Conservation (phyloP, 2,797 vertebrate species). For the Bryconaethiops microstoma region DNA sequence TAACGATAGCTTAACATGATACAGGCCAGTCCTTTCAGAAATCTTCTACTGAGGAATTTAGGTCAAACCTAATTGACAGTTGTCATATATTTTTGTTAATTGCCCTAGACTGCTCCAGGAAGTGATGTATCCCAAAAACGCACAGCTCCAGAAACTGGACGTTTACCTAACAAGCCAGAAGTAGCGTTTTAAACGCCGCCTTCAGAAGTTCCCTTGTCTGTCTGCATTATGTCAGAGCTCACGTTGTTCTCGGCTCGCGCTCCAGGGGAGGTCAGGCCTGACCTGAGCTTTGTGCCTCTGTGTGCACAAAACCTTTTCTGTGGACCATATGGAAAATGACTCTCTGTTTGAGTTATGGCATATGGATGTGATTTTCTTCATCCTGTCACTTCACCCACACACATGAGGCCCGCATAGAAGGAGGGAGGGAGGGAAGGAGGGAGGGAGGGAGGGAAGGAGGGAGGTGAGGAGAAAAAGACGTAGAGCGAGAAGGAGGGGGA, state of each 20-base stretch:
- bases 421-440: constrained; percentile 50
- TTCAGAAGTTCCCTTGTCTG: constrained; percentile 19
- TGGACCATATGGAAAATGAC: constrained; percentile 48
- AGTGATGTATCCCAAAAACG: constrained; percentile 12
- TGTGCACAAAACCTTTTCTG: constrained; percentile 25
- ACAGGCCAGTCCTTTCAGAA: too few relatives aligned
- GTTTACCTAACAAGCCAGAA: constrained; percentile 16
- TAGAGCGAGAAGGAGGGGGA: constrained; percentile 48
- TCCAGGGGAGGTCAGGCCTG: constrained; percentile 21
- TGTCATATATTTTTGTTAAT: not conserved
- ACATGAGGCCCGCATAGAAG: constrained; percentile 46
- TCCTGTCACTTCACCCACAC: constrained; percentile 66
- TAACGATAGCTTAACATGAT: not conserved
- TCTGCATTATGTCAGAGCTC: constrained; percentile 23
- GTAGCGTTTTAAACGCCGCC: constrained; percentile 28
- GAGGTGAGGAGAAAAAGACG: constrained; percentile 29
- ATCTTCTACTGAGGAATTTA: too few relatives aligned
- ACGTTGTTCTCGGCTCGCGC: not conserved
- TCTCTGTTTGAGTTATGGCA: constrained; percentile 67
- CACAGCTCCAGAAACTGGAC: constrained; percentile 18
- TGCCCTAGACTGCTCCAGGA: not conserved
- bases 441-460: constrained; percentile 50
- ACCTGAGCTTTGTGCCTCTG: not conserved
- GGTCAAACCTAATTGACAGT: not conserved
- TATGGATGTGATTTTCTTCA: constrained; percentile 76